Evolutionary conservation across 2,797 vertebrate genomes (phyloP), one percentile per base, ranked within the genome.

Genomic region (Amphiprion clarkii): DNA sequence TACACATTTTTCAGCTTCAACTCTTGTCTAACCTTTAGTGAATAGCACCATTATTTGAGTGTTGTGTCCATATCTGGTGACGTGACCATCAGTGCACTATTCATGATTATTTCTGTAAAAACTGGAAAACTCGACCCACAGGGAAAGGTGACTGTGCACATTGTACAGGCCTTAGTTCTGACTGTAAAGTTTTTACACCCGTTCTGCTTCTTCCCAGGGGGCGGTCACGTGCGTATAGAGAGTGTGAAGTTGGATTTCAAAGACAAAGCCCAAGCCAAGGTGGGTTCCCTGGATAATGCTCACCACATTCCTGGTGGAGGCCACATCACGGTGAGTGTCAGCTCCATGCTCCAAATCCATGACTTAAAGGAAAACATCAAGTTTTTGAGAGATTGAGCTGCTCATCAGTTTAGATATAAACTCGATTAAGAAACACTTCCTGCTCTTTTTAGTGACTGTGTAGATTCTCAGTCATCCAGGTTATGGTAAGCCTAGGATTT

Each of bases 201-300:
- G n/a, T 55, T 31, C 33, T 59, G 0, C 42, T 69, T 54, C 16
- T 80, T 68, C 79, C 2, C 68, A 99, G 98, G 98, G 76, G 98
- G 98, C 13, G 98, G 98, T 58, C 89, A 97, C 84, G 95, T 99
- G 88, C 98, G 97, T 89, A 99, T 99, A 68, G 98, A 99, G 87
- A 98, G 95, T 9, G 96, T 99, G 90, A 99, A 97, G 94, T 94
- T 99, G 94, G 98, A 97, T 94, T 99, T 99, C 94, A 99, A 98
- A 96, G 98, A 99, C 91, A 99, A 99, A 91, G 98, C 98, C 90
- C 97, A 99, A 78, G 95, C 98, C 89, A 99, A 99, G 95, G 95
- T 99, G 64, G 97, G 98, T 81, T 99, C 98, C 29, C 91, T 99
- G 87, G 98, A 99, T 79, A 99, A 99, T 75, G 95, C 98, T 81